phyloP scores from a whole-genome alignment of 2,888 invertebrate genomes.

The Charanyca ferruginea region DNA sequence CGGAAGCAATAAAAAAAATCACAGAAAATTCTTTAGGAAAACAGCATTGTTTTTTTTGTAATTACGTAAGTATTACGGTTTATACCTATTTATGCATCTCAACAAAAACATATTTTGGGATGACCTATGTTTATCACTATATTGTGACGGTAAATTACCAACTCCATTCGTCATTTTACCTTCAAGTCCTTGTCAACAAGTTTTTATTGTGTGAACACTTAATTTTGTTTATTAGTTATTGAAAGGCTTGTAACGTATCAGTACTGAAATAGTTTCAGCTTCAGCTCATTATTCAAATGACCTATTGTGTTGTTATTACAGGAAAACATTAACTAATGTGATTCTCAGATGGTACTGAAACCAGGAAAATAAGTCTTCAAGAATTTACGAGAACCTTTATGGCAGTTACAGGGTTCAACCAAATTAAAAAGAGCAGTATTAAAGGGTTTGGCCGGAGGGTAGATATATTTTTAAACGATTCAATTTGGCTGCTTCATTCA shows the following conservation, averaged over 20 bases:
- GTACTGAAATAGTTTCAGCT: conserved; percentile 32
- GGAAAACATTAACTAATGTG: conserved; percentile 49
- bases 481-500: conserved; percentile 1
- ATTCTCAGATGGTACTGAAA: conserved; percentile 31
- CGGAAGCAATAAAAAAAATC: not conserved
- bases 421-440: not conserved
- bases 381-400: conserved; percentile 21
- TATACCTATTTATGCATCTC: not conserved
- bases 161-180: conserved; percentile 22
- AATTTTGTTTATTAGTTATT: conserved; percentile 40
- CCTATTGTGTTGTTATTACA: conserved; percentile 56
- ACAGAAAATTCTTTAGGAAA: not conserved
- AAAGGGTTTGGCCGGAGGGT: not conserved
- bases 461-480: not conserved
- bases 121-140: not conserved
- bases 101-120: conserved; percentile 7
- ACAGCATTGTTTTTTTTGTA: not conserved
- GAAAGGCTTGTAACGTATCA: conserved; percentile 23
- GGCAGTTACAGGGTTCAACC: not conserved
- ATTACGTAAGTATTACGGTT: not conserved
- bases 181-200: conserved; percentile 9
- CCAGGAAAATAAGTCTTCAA: conserved; percentile 26
- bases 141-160: conserved; percentile 18
- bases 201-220: conserved; percentile 16
- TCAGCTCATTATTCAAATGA: conserved; percentile 44